Evolutionary conservation across 2,888 invertebrate species (phyloP).

Genomic region (Dione juno): DNA sequence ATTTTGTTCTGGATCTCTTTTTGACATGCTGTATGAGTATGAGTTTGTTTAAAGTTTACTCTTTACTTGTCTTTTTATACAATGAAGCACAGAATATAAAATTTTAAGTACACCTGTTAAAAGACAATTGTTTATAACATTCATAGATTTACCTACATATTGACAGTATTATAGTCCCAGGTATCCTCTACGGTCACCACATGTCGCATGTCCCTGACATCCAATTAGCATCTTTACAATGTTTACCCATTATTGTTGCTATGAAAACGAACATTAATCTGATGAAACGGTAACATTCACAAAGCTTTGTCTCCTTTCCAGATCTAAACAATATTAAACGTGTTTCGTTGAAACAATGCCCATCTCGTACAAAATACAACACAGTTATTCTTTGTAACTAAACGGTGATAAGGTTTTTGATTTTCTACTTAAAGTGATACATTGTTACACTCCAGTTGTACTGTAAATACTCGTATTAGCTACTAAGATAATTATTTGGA

Average conservation of each 20-base stretch:
- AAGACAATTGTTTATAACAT: not conserved
- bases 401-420: constrained; percentile 20
- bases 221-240: constrained; percentile 44
- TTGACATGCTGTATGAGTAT: too few relatives aligned
- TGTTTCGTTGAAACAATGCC: constrained; percentile 29
- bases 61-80: too few relatives aligned
- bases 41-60: too few relatives aligned
- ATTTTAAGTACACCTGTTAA: not conserved
- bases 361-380: constrained; percentile 12
- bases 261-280: constrained; percentile 41
- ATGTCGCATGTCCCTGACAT: constrained; percentile 36
- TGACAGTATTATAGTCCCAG: constrained; percentile 11
- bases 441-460: not conserved
- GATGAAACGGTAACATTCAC: constrained; percentile 43
- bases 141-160: constrained; percentile 1
- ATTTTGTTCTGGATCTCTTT: too few relatives aligned
- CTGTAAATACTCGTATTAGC: not conserved
- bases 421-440: not conserved
- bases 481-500: not conserved
- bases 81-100: not conserved
- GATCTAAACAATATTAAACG: constrained; percentile 31
- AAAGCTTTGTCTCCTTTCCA: constrained; percentile 40
- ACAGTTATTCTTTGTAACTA: constrained; percentile 15
- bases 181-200: constrained; percentile 10
- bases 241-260: constrained; percentile 31